Conservation (phyloP, 2,888 invertebrate species). For the Xestoiulus laeticollis region DNA sequence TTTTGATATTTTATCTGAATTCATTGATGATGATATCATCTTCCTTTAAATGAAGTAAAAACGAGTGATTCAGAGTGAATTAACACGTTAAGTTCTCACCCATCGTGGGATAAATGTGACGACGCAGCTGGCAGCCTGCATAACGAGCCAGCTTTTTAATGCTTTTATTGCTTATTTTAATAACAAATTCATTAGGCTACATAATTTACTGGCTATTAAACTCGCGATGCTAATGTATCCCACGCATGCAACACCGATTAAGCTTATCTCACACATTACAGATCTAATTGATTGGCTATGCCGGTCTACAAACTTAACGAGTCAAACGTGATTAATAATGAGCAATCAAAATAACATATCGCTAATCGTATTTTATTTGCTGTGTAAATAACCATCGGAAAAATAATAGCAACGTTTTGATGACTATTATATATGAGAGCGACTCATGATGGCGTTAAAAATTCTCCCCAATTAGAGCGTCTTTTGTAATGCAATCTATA, state of each 20-base stretch:
- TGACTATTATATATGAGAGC: not conserved
- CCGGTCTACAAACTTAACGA: not conserved
- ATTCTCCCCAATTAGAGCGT: not conserved
- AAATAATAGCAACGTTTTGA: not conserved
- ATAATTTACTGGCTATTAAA: slow-evolving; percentile 11
- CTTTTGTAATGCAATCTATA: not conserved
- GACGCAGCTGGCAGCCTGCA: slow-evolving; percentile 4
- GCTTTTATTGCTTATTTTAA: slow-evolving; percentile 5
- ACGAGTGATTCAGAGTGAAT: not conserved
- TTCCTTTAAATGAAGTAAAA: not conserved
- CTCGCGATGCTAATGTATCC: not conserved
- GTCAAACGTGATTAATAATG: slow-evolving; percentile 29
- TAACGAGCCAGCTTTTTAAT: not conserved
- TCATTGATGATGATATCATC: not conserved
- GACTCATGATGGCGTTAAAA: not conserved
- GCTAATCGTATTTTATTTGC: not conserved
- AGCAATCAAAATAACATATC: not conserved
- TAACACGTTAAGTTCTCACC: not conserved
- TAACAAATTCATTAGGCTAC: slow-evolving; percentile 1
- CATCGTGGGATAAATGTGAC: slow-evolving; percentile 1
- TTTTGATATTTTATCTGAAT: not conserved
- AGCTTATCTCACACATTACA: slow-evolving; percentile 17
- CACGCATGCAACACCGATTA: slow-evolving; percentile 29
- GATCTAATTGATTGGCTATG: slow-evolving; percentile 34
- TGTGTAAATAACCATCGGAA: not conserved